A percentile compares a stretch with the other conserved stretches of the same genome.
Conservation (phyloP, 2,797 vertebrate species). For the Corythornis leucogaster region DNA sequence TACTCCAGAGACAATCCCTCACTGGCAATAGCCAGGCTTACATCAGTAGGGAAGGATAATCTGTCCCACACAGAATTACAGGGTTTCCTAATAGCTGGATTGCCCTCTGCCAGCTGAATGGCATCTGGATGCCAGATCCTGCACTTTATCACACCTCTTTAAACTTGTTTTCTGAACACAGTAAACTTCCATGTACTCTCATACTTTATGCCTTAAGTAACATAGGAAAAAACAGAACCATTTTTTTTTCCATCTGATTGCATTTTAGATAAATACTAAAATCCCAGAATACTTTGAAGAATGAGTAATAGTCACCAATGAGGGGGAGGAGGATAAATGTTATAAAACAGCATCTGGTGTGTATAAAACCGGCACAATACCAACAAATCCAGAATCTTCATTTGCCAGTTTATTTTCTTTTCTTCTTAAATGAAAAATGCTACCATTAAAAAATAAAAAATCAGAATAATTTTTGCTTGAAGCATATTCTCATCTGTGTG, state of each 20-base stretch:
- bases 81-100: background rate
- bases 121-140: background rate
- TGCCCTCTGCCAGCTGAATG: background rate
- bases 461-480: background rate
- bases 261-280: conserved; percentile 52
- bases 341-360: conserved; percentile 55
- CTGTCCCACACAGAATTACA: background rate
- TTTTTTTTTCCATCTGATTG: conserved; percentile 23
- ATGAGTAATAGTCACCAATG: conserved; percentile 54
- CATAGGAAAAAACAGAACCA: background rate
- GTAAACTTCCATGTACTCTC: background rate
- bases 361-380: conserved; percentile 40
- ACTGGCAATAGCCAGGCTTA: background rate
- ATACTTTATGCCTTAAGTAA: conserved; percentile 15
- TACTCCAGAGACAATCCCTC: background rate
- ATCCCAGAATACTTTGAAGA: conserved; percentile 6
- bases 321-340: conserved; percentile 41
- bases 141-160: background rate
- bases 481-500: fast-evolving
- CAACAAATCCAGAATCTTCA: conserved; percentile 20
- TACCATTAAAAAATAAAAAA: background rate
- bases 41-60: background rate
- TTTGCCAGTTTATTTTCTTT: background rate
- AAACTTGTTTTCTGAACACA: background rate
- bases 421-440: conserved; percentile 6